phyloP scores from a whole-genome alignment of 2,113 vertebrate genomes.

The Hippocampus comes region DNA sequence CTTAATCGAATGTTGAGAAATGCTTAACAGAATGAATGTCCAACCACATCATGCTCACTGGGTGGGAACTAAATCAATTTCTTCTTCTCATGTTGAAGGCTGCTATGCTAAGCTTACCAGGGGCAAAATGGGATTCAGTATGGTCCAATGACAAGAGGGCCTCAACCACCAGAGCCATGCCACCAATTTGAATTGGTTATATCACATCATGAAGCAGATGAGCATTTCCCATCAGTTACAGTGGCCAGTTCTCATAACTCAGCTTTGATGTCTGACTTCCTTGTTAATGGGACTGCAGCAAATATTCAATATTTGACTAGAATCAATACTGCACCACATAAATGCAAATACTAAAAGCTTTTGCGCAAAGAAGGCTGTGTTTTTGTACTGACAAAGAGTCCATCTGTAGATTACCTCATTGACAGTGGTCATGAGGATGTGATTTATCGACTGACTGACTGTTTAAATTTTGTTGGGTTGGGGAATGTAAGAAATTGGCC shows the following conservation, averaged over 20 bases:
- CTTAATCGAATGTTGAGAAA: not conserved
- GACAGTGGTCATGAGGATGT: conserved; percentile 30
- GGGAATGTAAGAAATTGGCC: conserved; percentile 7
- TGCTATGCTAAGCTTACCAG: not conserved
- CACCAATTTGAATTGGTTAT: not conserved
- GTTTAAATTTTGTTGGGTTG: not conserved
- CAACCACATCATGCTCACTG: not conserved
- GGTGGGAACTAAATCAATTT: not conserved
- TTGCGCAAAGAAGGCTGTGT: conserved; percentile 4
- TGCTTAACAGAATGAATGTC: not conserved
- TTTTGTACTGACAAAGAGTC: conserved; percentile 8
- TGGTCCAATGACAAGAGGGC: not conserved
- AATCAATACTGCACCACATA: conserved; percentile 10
- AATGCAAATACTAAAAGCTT: conserved; percentile 6
- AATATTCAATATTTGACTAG: conserved; percentile 9
- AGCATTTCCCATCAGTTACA: not conserved
- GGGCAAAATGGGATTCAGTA: not conserved
- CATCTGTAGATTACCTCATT: conserved; percentile 33
- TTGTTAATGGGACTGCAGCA: not conserved
- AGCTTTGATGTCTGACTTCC: conserved; percentile 30
- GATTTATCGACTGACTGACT: conserved; percentile 23
- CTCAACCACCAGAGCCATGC: not conserved
- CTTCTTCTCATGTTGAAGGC: not conserved
- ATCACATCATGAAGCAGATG: not conserved
- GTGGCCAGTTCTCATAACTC: not conserved